Percentiles rank a stretch among this genome's conserved stretches.
phyloP scores from a whole-genome alignment of 2,888 invertebrate genomes.

The Zonitis immaculata region DNA sequence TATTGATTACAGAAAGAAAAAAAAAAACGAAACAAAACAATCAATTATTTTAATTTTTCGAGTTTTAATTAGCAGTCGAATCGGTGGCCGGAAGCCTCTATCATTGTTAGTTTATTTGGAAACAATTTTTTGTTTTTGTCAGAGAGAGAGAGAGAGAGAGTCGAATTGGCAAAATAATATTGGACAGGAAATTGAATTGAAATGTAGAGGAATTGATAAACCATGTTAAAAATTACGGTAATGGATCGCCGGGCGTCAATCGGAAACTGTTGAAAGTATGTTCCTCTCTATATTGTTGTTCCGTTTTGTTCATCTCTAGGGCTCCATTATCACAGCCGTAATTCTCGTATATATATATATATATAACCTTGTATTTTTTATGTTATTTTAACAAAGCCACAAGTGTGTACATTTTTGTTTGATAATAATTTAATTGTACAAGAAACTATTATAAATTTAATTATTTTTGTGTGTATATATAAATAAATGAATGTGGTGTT shows the following conservation, averaged over 20 bases:
- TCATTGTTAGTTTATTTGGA: no score
- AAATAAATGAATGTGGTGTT: neutral
- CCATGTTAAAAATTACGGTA: conserved; percentile 45
- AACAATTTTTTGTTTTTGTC: no score
- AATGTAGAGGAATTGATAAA: conserved; percentile 45
- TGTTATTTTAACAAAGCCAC: conserved; percentile 46
- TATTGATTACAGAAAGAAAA: conserved; percentile 9
- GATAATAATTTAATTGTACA: no score
- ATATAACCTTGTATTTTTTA: conserved; percentile 46
- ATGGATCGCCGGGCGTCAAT: conserved; percentile 42
- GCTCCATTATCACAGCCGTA: conserved; percentile 20
- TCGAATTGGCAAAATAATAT: no score
- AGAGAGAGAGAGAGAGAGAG: no score
- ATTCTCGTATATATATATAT: conserved; percentile 34
- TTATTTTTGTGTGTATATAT: no score
- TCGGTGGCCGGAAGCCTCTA: neutral
- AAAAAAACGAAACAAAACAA: no score
- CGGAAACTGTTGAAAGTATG: conserved; percentile 26
- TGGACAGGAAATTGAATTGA: conserved; percentile 40
- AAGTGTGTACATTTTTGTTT: conserved; percentile 38
- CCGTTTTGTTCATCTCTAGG: conserved; percentile 24
- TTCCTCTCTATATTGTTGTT: neutral
- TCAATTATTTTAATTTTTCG: no score
- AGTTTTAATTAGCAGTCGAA: no score
- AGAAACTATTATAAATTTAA: no score